Evolutionary conservation across 2,888 invertebrate genomes (phyloP).

Genomic region (Harmothoe impar): DNA sequence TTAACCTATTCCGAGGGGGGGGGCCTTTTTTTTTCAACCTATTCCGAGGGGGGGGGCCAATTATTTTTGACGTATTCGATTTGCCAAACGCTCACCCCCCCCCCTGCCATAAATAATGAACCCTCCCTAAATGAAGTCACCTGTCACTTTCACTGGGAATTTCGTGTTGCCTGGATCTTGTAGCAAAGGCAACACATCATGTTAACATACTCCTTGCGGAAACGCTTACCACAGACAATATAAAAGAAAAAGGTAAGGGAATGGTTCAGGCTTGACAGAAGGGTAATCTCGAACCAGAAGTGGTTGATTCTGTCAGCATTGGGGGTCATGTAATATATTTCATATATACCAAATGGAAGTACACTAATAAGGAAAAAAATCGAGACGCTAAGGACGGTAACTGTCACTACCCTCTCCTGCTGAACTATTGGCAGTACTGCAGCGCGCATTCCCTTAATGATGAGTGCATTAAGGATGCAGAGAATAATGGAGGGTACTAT

Average conservation of each 20-base stretch:
- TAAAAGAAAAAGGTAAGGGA: not conserved
- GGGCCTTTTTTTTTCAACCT: no score
- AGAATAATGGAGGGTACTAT: not conserved
- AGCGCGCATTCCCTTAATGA: not conserved
- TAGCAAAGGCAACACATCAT: not conserved
- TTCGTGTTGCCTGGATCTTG: not conserved
- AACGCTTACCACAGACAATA: not conserved
- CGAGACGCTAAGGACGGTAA: not conserved
- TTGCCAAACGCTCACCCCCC: no score
- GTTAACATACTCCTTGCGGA: not conserved
- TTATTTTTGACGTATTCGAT: no score
- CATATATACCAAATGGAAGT: not conserved
- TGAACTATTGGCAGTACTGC: not conserved
- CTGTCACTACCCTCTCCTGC: not conserved
- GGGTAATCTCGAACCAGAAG: not conserved
- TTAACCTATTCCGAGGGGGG: no score
- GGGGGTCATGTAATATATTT: not conserved
- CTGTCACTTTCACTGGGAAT: no score
- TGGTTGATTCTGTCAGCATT: slow-evolving; percentile 10
- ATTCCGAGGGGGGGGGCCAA: no score
- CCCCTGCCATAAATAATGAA: no score
- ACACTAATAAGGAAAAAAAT: not conserved
- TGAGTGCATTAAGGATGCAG: not conserved
- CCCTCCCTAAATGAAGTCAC: no score
- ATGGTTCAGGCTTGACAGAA: not conserved